These are phyloP conservation scores for Microcaecilia unicolor DNA, from an alignment of 2,797 vertebrate genomes.

Conservation along the genomic window DNA sequence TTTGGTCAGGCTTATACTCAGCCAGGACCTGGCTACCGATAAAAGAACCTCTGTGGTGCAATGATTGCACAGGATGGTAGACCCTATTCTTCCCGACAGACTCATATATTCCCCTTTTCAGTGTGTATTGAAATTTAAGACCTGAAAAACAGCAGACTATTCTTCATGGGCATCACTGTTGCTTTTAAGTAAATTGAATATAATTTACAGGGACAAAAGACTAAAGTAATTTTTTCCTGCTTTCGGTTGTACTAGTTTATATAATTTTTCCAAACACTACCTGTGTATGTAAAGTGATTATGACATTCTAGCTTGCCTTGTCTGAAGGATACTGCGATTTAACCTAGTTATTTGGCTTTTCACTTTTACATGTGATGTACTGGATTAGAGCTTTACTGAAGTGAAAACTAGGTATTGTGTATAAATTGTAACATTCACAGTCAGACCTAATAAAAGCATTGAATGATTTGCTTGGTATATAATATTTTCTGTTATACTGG, in stretches of 20 bases:
- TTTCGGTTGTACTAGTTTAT: constrained; percentile 55
- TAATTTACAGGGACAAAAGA: constrained; percentile 36
- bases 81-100: constrained; percentile 24
- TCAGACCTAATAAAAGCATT: constrained; percentile 80
- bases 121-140: constrained; percentile 39
- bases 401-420: constrained; percentile 72
- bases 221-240: constrained; percentile 45
- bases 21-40: constrained; percentile 87
- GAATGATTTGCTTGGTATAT: constrained; percentile 39
- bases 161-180: constrained; percentile 34
- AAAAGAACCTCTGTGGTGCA: constrained; percentile 14
- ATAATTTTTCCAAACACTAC: constrained; percentile 42
- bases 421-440: constrained; percentile 84
- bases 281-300: constrained; percentile 48
- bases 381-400: constrained; percentile 61
- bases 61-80: background rate
- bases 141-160: constrained; percentile 35
- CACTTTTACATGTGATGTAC: constrained; percentile 56
- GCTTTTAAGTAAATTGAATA: constrained; percentile 36
- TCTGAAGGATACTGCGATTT: constrained; percentile 34
- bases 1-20: constrained; percentile 89
- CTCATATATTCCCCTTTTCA: constrained; percentile 48
- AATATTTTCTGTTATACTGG: too few species aligned
- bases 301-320: constrained; percentile 48
- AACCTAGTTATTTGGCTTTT: constrained; percentile 48